Evolutionary conservation across 64 coral and sea anemone genomes (phyloP).

Genomic region (Stylophora pistillata): DNA sequence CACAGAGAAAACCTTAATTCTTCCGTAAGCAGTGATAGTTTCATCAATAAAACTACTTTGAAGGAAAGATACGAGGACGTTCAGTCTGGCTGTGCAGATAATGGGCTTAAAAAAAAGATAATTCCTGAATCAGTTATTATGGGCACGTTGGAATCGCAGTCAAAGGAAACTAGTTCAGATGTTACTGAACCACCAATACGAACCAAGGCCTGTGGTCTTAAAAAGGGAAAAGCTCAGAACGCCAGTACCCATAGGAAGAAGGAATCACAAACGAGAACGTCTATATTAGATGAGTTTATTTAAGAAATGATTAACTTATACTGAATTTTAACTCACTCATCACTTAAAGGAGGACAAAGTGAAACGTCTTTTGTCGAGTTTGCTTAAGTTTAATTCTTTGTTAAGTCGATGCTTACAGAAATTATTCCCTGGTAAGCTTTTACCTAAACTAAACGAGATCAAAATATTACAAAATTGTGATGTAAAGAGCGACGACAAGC

Average conservation of each 20-base stretch:
- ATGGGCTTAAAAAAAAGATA: background rate
- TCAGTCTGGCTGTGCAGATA: background rate
- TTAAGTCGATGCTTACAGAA: too few relatives aligned
- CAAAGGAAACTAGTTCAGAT: background rate
- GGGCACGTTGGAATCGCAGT: background rate
- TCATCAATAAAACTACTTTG: background rate
- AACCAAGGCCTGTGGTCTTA: background rate
- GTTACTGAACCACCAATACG: background rate
- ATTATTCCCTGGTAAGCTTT: too few relatives aligned
- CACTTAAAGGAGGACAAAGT: background rate
- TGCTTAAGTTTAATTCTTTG: too few relatives aligned
- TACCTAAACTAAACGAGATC: too few relatives aligned
- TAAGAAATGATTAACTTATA: background rate
- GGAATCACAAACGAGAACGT: background rate
- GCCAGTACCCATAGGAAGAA: background rate
- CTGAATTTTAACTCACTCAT: background rate
- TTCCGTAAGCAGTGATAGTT: background rate
- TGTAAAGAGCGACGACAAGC: too few relatives aligned
- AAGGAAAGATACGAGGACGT: background rate
- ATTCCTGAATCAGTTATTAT: background rate
- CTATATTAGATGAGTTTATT: slow-evolving; percentile 39
- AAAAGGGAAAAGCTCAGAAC: too few relatives aligned
- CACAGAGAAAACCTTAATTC: background rate
- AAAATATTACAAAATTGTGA: too few relatives aligned
- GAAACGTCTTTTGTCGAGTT: too few relatives aligned